These are phyloP conservation scores for Saimiri boliviensis DNA, from an alignment of 2,113 vertebrate species.

Conservation along the genomic window DNA sequence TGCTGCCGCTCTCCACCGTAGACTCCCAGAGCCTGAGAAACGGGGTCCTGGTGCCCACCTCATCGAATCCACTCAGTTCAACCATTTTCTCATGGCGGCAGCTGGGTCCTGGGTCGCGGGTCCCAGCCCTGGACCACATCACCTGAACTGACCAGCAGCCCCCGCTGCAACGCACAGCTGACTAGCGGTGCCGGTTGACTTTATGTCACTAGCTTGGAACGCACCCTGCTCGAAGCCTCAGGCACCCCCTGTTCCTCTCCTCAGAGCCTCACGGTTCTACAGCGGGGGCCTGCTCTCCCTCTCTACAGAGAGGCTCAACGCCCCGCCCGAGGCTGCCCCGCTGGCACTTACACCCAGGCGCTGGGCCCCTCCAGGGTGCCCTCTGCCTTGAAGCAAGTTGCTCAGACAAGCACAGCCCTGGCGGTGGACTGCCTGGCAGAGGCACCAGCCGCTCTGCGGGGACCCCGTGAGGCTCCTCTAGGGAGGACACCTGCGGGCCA, in stretches of 20 bases:
- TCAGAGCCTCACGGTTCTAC: rapidly evolving
- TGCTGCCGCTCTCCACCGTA: neutral
- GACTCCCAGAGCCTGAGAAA: neutral
- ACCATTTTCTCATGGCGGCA: neutral
- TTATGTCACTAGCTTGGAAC: neutral
- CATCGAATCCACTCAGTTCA: no score
- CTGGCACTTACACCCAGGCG: no score
- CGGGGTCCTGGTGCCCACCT: neutral
- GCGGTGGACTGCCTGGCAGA: no score
- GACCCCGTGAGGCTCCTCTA: neutral
- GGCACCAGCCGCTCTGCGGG: neutral
- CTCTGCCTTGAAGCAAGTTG: no score
- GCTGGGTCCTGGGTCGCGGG: neutral
- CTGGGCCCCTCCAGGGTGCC: neutral
- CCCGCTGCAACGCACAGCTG: no score
- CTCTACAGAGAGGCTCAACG: no score
- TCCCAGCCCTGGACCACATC: no score
- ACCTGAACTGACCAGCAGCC: no score
- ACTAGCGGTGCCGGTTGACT: neutral
- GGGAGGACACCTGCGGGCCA: neutral
- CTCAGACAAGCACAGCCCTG: neutral
- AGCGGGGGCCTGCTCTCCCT: neutral
- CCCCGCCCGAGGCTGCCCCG: no score
- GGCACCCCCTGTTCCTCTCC: neutral
- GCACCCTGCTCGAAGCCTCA: neutral